A percentile compares a stretch with the other conserved stretches of the same genome.
These are phyloP conservation scores for Anadara kagoshimensis DNA, from an alignment of 1,140 invertebrate genomes.

Conservation along the genomic window DNA sequence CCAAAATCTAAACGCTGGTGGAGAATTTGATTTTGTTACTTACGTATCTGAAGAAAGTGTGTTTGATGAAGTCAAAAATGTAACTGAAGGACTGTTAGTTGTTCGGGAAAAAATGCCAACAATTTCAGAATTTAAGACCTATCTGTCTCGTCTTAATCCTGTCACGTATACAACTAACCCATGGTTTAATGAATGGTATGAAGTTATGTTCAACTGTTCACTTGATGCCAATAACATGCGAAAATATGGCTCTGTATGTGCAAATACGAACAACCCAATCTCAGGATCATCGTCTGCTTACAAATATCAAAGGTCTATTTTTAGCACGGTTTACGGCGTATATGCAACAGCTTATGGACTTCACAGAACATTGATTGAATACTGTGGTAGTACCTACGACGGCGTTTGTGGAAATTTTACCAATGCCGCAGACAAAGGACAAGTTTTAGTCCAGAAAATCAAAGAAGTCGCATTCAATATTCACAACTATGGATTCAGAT, in stretches of 20 bases:
- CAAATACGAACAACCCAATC: conserved; percentile 3
- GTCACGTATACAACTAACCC: conserved; percentile 55
- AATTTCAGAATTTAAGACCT: conserved; percentile 46
- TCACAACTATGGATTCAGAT: conserved; percentile 49
- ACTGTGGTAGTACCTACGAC: conserved; percentile 59
- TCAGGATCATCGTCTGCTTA: conserved; percentile 4
- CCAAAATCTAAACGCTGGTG: conserved; percentile 24
- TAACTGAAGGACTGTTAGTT: conserved; percentile 55
- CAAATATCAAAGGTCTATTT: not conserved
- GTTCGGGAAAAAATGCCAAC: conserved; percentile 37
- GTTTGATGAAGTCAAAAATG: conserved; percentile 43
- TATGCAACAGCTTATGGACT: conserved; percentile 59
- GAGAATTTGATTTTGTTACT: conserved; percentile 42
- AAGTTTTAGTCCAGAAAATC: conserved; percentile 58
- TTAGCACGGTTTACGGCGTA: conserved; percentile 59
- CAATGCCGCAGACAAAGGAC: conserved; percentile 50
- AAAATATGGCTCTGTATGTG: conserved; percentile 36
- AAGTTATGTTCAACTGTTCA: conserved; percentile 58
- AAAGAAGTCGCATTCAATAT: conserved; percentile 46
- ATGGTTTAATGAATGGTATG: conserved; percentile 69
- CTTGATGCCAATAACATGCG: conserved; percentile 40
- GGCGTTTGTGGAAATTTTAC: conserved; percentile 58
- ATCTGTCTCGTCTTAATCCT: conserved; percentile 43
- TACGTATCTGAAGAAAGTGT: conserved; percentile 6
- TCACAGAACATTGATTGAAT: conserved; percentile 53